These are phyloP conservation scores for Suillia variegata DNA, from an alignment of 2,888 invertebrate genomes.

Conservation along the genomic window DNA sequence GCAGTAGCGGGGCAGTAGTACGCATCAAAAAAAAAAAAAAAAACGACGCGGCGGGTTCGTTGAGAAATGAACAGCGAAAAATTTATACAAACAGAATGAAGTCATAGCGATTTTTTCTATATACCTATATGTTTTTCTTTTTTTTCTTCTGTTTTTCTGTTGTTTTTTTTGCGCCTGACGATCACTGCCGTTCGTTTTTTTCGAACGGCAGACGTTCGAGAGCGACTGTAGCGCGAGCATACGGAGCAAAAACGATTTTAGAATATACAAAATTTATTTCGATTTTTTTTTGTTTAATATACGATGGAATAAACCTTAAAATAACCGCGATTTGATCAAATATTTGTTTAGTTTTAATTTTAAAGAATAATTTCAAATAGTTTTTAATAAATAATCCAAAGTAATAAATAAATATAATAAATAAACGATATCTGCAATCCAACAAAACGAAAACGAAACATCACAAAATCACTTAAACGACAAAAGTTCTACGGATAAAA, in stretches of 20 bases:
- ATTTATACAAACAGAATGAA: slow-evolving; percentile 15
- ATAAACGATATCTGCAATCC: background rate
- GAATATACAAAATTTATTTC: slow-evolving; percentile 12
- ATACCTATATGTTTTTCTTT: too few species aligned
- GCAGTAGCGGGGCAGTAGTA: background rate
- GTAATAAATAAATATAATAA: too few species aligned
- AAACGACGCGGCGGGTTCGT: too few species aligned
- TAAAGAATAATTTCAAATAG: too few species aligned
- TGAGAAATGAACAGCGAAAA: background rate
- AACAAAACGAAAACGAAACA: slow-evolving; percentile 6
- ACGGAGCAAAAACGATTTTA: slow-evolving; percentile 25
- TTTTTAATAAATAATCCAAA: too few species aligned
- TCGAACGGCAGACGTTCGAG: slow-evolving; percentile 47
- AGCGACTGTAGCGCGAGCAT: slow-evolving; percentile 48
- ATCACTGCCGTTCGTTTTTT: slow-evolving; percentile 16
- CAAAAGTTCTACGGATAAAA: background rate
- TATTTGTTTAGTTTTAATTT: too few species aligned
- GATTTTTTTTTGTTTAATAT: slow-evolving; percentile 10
- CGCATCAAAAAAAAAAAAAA: slow-evolving; percentile 8
- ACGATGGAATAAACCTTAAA: background rate
- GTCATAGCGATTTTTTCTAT: slow-evolving; percentile 19
- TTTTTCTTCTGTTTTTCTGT: background rate
- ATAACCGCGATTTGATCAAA: slow-evolving; percentile 9
- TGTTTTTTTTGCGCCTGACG: too few species aligned
- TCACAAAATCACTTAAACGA: background rate